Percentiles rank a stretch among this genome's conserved stretches.
These are phyloP conservation scores for Sinotaia quadrata DNA, from an alignment of 2,888 invertebrate genomes.

Conservation along the genomic window DNA sequence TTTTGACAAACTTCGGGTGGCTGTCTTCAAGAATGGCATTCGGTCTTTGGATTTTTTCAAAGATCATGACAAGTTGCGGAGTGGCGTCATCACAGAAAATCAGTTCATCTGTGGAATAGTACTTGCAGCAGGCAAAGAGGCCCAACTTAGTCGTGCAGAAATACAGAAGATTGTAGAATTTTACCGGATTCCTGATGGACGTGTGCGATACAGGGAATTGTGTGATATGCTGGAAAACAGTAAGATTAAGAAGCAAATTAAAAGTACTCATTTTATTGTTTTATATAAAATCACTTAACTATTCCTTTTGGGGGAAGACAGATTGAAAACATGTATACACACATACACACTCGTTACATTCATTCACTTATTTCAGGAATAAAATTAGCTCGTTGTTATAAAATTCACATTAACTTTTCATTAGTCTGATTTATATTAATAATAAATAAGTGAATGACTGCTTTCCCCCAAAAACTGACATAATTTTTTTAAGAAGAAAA, in stretches of 20 bases:
- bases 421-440: too few relatives aligned
- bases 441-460: too few relatives aligned
- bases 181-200: conserved; percentile 66
- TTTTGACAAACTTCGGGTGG: conserved; percentile 69
- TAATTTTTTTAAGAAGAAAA: too few relatives aligned
- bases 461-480: too few relatives aligned
- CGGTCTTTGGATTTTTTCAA: conserved; percentile 71
- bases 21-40: conserved; percentile 69
- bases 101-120: conserved; percentile 71
- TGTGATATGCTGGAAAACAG: conserved; percentile 72
- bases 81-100: conserved; percentile 70
- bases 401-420: too few relatives aligned
- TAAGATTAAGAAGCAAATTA: conserved; percentile 48
- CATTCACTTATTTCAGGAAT: too few relatives aligned
- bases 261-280: too few relatives aligned
- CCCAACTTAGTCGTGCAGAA: conserved; percentile 67
- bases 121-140: conserved; percentile 70
- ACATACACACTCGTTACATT: too few relatives aligned
- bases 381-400: too few relatives aligned
- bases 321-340: too few relatives aligned
- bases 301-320: too few relatives aligned
- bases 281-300: too few relatives aligned
- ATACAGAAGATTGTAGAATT: conserved; percentile 70
- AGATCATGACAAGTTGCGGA: conserved; percentile 70
- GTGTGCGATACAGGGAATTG: conserved; percentile 71